Base-by-base conservation (phyloP, 92 coral and sea anemone genomes). In the Porites rus region DNA sequence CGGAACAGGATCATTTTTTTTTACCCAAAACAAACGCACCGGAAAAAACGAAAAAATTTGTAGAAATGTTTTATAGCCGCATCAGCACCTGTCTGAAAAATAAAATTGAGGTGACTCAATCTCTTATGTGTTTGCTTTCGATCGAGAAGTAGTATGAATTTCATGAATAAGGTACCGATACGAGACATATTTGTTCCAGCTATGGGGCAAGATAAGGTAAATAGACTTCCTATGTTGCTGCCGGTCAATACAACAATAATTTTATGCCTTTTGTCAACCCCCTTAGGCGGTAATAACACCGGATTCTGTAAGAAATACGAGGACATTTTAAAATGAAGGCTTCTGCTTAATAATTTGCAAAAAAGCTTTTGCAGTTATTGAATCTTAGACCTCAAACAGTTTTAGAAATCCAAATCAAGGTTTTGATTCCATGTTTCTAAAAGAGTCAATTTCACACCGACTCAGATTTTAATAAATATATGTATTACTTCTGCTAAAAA, bases 231-330 rank as follows among this genome's bases (percentile, higher is more conserved):
- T 14, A 56, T 14, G 9, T 4, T 20, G 21, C 7, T 13, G 10
- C 82, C n/a, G 76, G 75, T 80, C 58, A 24, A 70, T 70, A 69
- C 19, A 76, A 38, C 67, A 43, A 69, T 69, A 8, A 56, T 69
- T 58, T 81, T 22, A 54, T 56, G 18, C 43, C n/a, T 21, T 50
- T 50, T 65, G 8, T 65, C 74, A 20, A 72, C 61, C 61, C 13
- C 61, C 74, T 54, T 4, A 65, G 64, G 73, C 50, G 74, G 14
- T 21, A 79, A 79, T 51, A 21, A 79, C 72, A 66, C 12, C 1
- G 74, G 19, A 56, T 79, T 65, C 22, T 51, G 53, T 13, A 20
- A 2, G 62, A 65, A 51, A 24, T 65, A 5, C 63, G 46, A 7
- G 50, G 21, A 65, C 50, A 65, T 65, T 79, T 50, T 16, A 73